Conservation (phyloP, 1,140 invertebrate species). For the Trichoplusia ni region DNA sequence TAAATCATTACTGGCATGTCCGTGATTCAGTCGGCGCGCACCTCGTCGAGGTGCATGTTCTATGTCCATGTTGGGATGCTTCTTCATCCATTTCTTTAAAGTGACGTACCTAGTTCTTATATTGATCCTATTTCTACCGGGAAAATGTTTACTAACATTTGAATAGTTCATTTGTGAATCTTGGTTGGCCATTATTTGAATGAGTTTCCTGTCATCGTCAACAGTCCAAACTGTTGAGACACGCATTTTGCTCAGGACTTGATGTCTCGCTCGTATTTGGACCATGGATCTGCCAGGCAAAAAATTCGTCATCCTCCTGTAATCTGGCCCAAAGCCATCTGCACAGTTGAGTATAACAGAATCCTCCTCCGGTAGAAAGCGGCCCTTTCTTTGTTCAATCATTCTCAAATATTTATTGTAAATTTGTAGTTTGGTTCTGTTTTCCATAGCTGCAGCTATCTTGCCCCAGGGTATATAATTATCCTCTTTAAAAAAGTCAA, state of each 20-base stretch:
- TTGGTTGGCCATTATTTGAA: slow-evolving; percentile 66
- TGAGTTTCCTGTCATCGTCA: slow-evolving; percentile 65
- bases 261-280: slow-evolving; percentile 60
- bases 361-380: slow-evolving; percentile 85
- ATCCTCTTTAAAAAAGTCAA: slow-evolving; percentile 82
- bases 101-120: slow-evolving; percentile 63
- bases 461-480: slow-evolving; percentile 85
- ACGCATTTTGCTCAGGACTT: slow-evolving; percentile 54
- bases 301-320: slow-evolving; percentile 63
- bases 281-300: slow-evolving; percentile 60
- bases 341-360: slow-evolving; percentile 82
- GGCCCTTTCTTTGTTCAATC: slow-evolving; percentile 81
- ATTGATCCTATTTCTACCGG: slow-evolving; percentile 61
- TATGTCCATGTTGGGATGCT: slow-evolving; percentile 61
- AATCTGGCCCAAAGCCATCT: slow-evolving; percentile 84
- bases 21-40: slow-evolving; percentile 60
- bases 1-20: slow-evolving; percentile 50
- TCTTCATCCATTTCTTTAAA: slow-evolving; percentile 67
- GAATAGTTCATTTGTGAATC: slow-evolving; percentile 59
- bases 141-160: slow-evolving; percentile 57
- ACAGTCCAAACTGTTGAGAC: slow-evolving; percentile 68
- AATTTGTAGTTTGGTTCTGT: slow-evolving; percentile 84
- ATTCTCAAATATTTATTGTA: slow-evolving; percentile 82
- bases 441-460: slow-evolving; percentile 82
- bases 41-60: slow-evolving; percentile 60